phyloP scores from a whole-genome alignment of 2,113 vertebrate genomes.

The Cheirogaleus medius region DNA sequence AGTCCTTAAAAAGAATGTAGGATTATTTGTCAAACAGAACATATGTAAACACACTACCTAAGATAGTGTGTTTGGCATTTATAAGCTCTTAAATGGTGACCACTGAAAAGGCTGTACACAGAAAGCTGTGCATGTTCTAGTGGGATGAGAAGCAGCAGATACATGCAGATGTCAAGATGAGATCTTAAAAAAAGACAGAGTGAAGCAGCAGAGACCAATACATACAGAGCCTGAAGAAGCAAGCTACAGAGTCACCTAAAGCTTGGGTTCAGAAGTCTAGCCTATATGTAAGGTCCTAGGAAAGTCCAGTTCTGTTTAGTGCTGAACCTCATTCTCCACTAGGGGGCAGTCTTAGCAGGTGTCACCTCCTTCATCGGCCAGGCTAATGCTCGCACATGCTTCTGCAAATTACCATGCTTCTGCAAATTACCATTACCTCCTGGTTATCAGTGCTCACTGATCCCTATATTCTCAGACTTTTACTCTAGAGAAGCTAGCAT shows the following conservation, averaged over 20 bases:
- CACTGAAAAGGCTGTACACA: neutral
- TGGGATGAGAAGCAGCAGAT: neutral
- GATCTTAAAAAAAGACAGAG: no score
- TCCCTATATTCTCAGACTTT: neutral
- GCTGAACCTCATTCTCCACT: neutral
- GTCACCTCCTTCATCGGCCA: neutral
- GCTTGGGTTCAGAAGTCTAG: neutral
- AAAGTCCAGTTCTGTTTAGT: neutral
- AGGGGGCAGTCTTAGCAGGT: conserved; percentile 26
- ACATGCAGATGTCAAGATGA: no score
- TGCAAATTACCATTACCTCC: neutral
- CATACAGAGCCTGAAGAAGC: neutral
- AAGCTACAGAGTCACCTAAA: neutral
- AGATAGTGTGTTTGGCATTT: neutral
- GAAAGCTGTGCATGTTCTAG: neutral
- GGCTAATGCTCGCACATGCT: neutral
- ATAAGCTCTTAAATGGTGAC: neutral
- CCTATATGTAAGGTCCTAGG: neutral
- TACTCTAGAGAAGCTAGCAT: neutral
- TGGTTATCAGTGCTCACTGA: neutral
- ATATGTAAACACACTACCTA: neutral
- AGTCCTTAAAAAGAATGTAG: neutral
- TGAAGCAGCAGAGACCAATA: neutral
- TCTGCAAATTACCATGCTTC: neutral
- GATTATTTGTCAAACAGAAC: neutral